Conservation (phyloP, 1,140 invertebrate genomes). For the Drosophila micromelanica region DNA sequence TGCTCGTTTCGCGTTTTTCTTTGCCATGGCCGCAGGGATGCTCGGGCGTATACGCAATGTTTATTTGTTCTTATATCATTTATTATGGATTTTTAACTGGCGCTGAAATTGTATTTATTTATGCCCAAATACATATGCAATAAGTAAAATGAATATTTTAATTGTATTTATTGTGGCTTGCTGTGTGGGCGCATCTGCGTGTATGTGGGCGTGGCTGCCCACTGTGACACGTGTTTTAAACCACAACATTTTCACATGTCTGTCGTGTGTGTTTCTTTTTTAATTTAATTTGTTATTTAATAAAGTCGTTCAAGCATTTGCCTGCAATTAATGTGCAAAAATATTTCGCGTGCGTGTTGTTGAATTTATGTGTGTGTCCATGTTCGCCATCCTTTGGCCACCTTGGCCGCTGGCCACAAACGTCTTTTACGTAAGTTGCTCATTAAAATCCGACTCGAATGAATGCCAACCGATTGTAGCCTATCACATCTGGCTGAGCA, state of each 20-base stretch:
- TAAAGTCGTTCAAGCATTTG: slow-evolving; percentile 59
- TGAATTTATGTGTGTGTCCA: slow-evolving; percentile 56
- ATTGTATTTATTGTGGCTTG: slow-evolving; percentile 73
- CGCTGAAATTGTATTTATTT: slow-evolving; percentile 73
- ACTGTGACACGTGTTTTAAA: slow-evolving; percentile 67
- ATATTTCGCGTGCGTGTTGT: slow-evolving; percentile 35
- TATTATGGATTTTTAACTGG: slow-evolving; percentile 48
- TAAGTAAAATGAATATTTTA: slow-evolving; percentile 78
- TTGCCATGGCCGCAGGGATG: background rate
- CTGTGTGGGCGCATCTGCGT: slow-evolving; percentile 23
- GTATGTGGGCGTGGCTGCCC: slow-evolving; percentile 1
- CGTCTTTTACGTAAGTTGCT: slow-evolving; percentile 52
- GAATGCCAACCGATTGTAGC: background rate
- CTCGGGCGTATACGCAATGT: slow-evolving; percentile 61
- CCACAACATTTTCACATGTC: slow-evolving; percentile 69
- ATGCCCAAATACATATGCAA: slow-evolving; percentile 60
- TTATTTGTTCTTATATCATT: slow-evolving; percentile 75
- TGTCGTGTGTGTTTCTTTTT: slow-evolving; percentile 9
- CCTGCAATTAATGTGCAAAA: slow-evolving; percentile 68
- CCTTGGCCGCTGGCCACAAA: background rate
- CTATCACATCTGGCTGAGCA: background rate
- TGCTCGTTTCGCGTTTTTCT: background rate
- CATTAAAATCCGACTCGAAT: slow-evolving; percentile 48
- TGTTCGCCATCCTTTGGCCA: slow-evolving; percentile 26
- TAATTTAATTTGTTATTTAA: slow-evolving; percentile 53